Evolutionary conservation across 2,797 vertebrate genomes (phyloP), one percentile per base, ranked within the genome.

Genomic region (Melanotaenia nigrans): DNA sequence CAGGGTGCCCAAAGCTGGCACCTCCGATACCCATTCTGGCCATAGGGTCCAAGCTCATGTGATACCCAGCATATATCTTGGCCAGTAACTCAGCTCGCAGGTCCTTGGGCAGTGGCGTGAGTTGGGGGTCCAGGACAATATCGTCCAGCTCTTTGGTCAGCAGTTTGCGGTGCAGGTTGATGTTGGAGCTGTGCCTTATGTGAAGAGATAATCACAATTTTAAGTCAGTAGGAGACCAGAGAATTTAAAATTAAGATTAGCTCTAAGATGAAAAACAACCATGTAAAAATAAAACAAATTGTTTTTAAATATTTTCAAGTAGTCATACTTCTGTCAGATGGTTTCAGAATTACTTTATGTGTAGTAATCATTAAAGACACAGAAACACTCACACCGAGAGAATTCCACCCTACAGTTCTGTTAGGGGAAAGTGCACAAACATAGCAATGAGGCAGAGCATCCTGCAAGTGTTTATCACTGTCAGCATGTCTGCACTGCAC

Each of bases 61-160:
- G 93, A 94, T 96, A 95, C 73, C 96, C 94, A 90, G 96, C 93
- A 85, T 98, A 96, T 96, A 96, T 91, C 95, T 96, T 95, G 94
- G 96, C 94, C 95, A 97, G 92, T 93, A 97, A 71, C 95, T 96
- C 95, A 91, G 96, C 88, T 59, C 93, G 93, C 82, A 95, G 90
- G 92, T 95, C 94, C 90, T 91, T 93, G 87, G 94, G 92, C 86
- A 95, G 89, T 75, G 94, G 93, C 59, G 90, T 92, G 86, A 94
- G 93, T 89, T 95, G 94, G 87, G 95, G 93, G 89, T 95, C 94
- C 85, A 95, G 94, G 91, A 97, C 96, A 93, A 98, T 97, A 94
- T 99, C 97, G 94, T 99, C 97, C 95, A 99, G 96, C 96, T 99
- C 98, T 98, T 99, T 99, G 96, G 98, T 99, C 96, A 99, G 97